phyloP scores from a whole-genome alignment of 2,797 vertebrate species.

The Dendrocincla tyrannina region DNA sequence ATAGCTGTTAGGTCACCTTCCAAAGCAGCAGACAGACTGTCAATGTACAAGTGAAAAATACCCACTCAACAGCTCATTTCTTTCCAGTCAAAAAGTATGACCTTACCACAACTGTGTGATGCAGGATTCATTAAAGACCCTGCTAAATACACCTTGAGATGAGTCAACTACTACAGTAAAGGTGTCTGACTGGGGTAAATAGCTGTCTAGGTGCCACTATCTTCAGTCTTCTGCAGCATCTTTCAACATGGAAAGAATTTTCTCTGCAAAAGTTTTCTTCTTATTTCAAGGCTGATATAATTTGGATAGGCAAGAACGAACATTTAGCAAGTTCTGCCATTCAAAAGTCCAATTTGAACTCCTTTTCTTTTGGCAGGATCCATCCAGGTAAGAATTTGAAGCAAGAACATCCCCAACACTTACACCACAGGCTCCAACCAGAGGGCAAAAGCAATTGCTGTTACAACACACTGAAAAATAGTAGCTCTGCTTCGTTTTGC shows the following conservation, averaged over 20 bases:
- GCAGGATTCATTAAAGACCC: background rate
- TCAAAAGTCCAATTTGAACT: slow-evolving; percentile 32
- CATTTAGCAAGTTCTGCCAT: background rate
- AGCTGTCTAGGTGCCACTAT: background rate
- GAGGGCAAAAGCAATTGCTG: background rate
- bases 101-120: background rate
- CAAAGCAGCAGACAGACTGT: background rate
- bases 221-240: background rate
- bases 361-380: background rate
- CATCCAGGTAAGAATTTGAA: slow-evolving; percentile 20
- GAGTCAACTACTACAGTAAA: background rate
- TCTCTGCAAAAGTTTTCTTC: background rate
- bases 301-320: background rate
- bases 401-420: background rate
- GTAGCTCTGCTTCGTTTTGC: background rate
- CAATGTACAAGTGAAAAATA: background rate
- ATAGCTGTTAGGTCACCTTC: background rate
- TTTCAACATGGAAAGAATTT: background rate
- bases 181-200: background rate
- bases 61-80: background rate
- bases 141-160: background rate
- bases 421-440: background rate
- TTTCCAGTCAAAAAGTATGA: background rate
- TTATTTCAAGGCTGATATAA: slow-evolving; percentile 28
- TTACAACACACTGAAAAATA: background rate